phyloP scores from a whole-genome alignment of 2,113 vertebrate species.

The Pan troglodytes region NHGRI_mPanTro3-v2.1_pri NC_072410.2:93034501-93035000 shows the following conservation, averaged over 20 bases:
- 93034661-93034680: conserved; percentile 48
- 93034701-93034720: conserved; percentile 57
- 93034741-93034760: conserved; percentile 25
- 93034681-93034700: conserved; percentile 50
- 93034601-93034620: conserved; percentile 51
- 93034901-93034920: background rate
- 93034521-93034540: conserved; percentile 53
- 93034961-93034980: background rate
- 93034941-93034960: background rate
- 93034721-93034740: conserved; percentile 43
- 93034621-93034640: conserved; percentile 70
- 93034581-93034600: conserved; percentile 58
- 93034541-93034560: conserved; percentile 41
- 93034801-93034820: conserved; percentile 64
- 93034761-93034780: conserved; percentile 53
- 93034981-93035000: background rate
- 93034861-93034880: conserved; percentile 29
- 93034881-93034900: background rate
- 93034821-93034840: conserved; percentile 44
- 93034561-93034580: background rate
- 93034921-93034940: background rate
- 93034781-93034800: conserved; percentile 20
- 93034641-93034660: conserved; percentile 65
- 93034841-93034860: conserved; percentile 34
- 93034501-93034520: conserved; percentile 40